Evolutionary conservation across 2,797 vertebrate species (phyloP).

Genomic region (Alcedo quadribrachys): DNA sequence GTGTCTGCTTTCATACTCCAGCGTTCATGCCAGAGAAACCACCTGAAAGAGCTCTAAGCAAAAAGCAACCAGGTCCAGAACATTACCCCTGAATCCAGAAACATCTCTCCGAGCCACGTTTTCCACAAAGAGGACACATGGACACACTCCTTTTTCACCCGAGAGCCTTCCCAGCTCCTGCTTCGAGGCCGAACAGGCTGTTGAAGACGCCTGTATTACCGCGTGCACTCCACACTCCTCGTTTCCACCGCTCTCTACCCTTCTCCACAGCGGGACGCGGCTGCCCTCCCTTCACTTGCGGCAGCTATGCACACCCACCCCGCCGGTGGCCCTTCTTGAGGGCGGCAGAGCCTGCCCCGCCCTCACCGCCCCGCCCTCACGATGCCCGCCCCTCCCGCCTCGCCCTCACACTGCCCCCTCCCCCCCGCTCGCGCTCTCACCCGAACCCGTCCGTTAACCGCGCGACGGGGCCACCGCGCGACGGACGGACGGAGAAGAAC

Average conservation of each 20-base stretch:
- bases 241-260: too few relatives aligned
- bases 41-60: background rate
- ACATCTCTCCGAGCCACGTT: background rate
- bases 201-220: too few relatives aligned
- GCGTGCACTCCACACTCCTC: too few relatives aligned
- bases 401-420: too few relatives aligned
- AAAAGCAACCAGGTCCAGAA: background rate
- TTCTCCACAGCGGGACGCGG: too few relatives aligned
- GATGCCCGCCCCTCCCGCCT: background rate
- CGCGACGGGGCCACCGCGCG: too few relatives aligned
- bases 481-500: too few relatives aligned
- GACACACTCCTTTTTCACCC: fast-evolving
- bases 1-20: background rate
- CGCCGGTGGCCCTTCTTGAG: fast-evolving
- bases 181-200: fast-evolving
- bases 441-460: too few relatives aligned
- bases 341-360: too few relatives aligned
- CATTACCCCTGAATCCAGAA: background rate
- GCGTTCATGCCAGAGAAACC: background rate
- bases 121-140: fast-evolving
- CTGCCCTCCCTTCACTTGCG: fast-evolving
- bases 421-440: too few relatives aligned
- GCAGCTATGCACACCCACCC: fast-evolving
- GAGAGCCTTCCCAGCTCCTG: background rate
- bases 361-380: too few relatives aligned